Evolutionary conservation across 2,113 vertebrate genomes (phyloP).

Genomic region (Misgurnus anguillicaudatus): DNA sequence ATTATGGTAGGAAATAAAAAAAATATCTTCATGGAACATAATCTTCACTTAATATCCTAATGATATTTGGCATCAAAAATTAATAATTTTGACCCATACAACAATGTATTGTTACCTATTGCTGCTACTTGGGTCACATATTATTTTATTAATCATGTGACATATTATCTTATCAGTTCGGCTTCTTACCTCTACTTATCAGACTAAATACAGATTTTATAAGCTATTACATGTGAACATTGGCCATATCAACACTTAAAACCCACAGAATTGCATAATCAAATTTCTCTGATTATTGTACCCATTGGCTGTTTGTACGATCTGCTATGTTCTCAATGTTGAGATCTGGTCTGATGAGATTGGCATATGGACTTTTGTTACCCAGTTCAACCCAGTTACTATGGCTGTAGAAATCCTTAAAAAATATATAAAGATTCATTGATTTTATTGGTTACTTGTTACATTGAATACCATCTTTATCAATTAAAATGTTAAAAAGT

Average conservation of each 20-base stretch:
- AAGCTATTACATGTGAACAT: slow-evolving; percentile 13
- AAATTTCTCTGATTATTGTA: neutral
- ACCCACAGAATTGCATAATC: neutral
- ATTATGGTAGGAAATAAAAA: too few relatives aligned
- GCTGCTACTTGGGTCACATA: too few relatives aligned
- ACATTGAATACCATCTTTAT: neutral
- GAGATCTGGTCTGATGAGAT: slow-evolving; percentile 65
- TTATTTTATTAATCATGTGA: neutral
- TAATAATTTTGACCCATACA: too few relatives aligned
- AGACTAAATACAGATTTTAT: neutral
- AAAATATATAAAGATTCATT: slow-evolving; percentile 12
- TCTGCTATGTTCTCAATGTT: slow-evolving; percentile 71
- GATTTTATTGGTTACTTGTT: neutral
- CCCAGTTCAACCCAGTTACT: slow-evolving; percentile 77
- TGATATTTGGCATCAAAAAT: too few relatives aligned
- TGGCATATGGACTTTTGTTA: slow-evolving; percentile 62
- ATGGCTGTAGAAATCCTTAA: slow-evolving; percentile 77
- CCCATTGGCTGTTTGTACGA: slow-evolving; percentile 48
- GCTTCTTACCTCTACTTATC: neutral
- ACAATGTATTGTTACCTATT: too few relatives aligned
- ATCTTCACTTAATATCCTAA: too few relatives aligned
- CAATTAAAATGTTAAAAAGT: neutral
- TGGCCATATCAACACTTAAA: slow-evolving; percentile 5
- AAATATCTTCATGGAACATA: too few relatives aligned
- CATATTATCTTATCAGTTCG: slow-evolving; percentile 3